Base-by-base conservation (phyloP, 2,888 invertebrate species). In the Drosophila limbata region DNA sequence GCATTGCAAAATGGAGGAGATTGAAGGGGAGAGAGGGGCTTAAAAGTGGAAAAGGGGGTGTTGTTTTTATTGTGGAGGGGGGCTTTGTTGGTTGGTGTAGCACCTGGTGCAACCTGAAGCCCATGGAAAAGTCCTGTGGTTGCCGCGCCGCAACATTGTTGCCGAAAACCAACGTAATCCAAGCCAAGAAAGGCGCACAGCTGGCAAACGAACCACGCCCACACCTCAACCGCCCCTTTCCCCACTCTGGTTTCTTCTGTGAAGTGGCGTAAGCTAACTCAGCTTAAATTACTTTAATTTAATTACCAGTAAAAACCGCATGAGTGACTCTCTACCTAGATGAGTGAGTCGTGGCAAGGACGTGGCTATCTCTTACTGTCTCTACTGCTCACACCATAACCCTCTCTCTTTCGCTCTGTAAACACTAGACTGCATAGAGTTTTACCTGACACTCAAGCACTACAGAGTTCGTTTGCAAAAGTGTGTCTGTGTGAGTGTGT, bases 221-320 rank as follows among this genome's bases (percentile, higher is more conserved):
- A 10, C 47, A 17, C 8, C 33, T 28, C 28, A 1, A 2, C 8
- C 10, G 0, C 10, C 10, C 13, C 25, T 11, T 44, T n/a, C 3
- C 25, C 25, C 25, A 19, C 25, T 1, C 25, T 25, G 25, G 25
- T 25, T 21, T 13, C 21, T 44, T 44, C 8, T 48, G 48, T 39
- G 48, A 19, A 39, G 39, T n/a, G 40, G 59, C 48, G 55, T 56
- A 56, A 56, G 84, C 80, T 78, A 87, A 89, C 88, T 75, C 83
- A 75, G 83, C 88, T 86, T 89, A 86, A 86, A 89, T 86, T 88
- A 86, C 89, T 89, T 86, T 88, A 89, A 86, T 86, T 86, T 89
- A 86, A 86, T 86, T 86, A 89, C 85, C 89, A 89, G 89, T 85
- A 85, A 89, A 85, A 86, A 89, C 85, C 85, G 89, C 89, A 82